A percentile compares a stretch with the other conserved stretches of the same genome.
Evolutionary conservation across 2,888 invertebrate species (phyloP).

Genomic region (Apodemia hepburni): DNA sequence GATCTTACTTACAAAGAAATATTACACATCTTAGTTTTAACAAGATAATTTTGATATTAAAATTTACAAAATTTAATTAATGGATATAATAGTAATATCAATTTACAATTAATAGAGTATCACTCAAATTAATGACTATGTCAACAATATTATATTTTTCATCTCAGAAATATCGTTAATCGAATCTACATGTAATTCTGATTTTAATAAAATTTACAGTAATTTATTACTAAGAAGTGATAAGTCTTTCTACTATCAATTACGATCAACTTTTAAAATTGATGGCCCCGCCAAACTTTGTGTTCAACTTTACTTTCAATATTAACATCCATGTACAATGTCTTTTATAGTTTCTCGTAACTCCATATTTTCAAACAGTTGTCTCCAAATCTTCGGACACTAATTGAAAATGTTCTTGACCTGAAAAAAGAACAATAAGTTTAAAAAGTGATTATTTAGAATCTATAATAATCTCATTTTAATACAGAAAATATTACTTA

Average conservation of each 20-base stretch:
- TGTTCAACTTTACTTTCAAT: not conserved
- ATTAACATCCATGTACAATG: not conserved
- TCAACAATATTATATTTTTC: not conserved
- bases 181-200: not conserved
- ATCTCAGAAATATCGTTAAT: not conserved
- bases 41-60: conserved; percentile 1
- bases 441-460: no score
- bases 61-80: conserved; percentile 1
- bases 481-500: no score
- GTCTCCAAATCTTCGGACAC: conserved; percentile 75
- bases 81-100: not conserved
- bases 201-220: not conserved
- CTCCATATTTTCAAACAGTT: conserved; percentile 52
- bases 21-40: not conserved
- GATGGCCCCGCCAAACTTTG: not conserved
- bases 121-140: not conserved
- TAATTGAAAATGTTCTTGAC: conserved; percentile 78
- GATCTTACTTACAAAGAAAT: not conserved
- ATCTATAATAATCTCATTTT: no score
- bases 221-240: not conserved
- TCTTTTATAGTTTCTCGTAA: not conserved
- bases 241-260: not conserved
- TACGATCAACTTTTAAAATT: not conserved
- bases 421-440: conserved; percentile 40
- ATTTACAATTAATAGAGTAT: not conserved